These are phyloP conservation scores for Chloropsis cyanopogon DNA, from an alignment of 2,113 vertebrate species.

Conservation along the genomic window DNA sequence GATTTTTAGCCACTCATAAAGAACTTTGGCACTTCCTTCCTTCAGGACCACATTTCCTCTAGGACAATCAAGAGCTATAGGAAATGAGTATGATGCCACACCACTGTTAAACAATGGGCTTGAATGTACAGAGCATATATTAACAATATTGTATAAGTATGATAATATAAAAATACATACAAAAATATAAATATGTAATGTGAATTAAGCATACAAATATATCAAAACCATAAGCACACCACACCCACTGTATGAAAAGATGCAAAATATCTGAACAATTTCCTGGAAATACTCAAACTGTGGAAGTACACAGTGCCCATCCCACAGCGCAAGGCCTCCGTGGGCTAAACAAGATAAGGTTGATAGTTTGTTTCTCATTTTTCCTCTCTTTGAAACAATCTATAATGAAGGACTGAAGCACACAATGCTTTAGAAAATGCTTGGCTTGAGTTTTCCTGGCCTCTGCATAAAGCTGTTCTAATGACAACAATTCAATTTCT, in stretches of 20 bases:
- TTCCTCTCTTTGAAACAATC: not conserved
- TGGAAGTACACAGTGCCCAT: not conserved
- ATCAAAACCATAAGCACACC: not conserved
- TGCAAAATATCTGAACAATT: not conserved
- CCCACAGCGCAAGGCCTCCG: not conserved
- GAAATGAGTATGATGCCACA: not conserved
- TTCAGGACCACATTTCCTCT: not conserved
- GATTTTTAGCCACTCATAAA: not conserved
- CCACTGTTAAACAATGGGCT: not conserved
- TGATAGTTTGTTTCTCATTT: not conserved
- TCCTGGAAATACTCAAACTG: not conserved
- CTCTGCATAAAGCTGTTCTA: not conserved
- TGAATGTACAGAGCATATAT: not conserved
- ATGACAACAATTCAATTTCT: not conserved
- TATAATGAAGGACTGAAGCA: not conserved
- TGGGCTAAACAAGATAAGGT: not conserved
- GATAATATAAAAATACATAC: not conserved
- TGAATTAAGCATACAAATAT: not conserved
- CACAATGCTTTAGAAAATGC: not conserved
- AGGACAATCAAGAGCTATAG: accelerated
- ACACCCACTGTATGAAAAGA: not conserved
- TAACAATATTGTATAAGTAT: not conserved
- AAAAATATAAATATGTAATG: not conserved
- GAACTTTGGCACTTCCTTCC: not conserved
- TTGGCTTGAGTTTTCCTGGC: not conserved